Percentiles rank a stretch among this genome's conserved stretches.
phyloP scores from a whole-genome alignment of 1,140 invertebrate genomes.

The Chrysopa pallens region DNA sequence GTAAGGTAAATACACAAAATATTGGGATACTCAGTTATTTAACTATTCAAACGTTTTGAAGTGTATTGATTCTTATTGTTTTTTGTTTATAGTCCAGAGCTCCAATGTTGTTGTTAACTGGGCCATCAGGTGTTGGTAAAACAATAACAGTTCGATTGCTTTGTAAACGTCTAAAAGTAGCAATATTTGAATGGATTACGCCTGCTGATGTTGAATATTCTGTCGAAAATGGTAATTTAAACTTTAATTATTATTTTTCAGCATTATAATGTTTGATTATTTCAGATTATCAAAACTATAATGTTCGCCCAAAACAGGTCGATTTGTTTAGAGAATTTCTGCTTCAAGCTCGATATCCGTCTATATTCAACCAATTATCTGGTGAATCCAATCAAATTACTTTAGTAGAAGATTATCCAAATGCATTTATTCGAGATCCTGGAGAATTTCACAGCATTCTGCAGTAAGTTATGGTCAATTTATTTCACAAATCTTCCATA shows the following conservation, averaged over 20 bases:
- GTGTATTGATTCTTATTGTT: background rate
- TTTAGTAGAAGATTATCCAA: constrained; percentile 60
- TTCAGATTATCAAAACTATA: constrained; percentile 19
- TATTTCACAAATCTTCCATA: no score
- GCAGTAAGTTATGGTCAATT: constrained; percentile 39
- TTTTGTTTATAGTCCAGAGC: constrained; percentile 21
- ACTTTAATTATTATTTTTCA: background rate
- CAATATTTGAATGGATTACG: constrained; percentile 51
- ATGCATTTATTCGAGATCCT: constrained; percentile 38
- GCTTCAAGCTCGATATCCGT: constrained; percentile 45
- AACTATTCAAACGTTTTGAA: background rate
- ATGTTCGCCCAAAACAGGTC: constrained; percentile 27
- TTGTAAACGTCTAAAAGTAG: constrained; percentile 33
- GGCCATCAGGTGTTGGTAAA: constrained; percentile 55
- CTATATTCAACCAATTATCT: constrained; percentile 26
- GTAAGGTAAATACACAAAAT: constrained; percentile 4
- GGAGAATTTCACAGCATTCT: constrained; percentile 39
- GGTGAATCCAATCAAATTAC: constrained; percentile 30
- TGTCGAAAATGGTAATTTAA: constrained; percentile 21
- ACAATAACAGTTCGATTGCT: constrained; percentile 38
- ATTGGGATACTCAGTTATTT: background rate
- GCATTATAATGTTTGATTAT: background rate
- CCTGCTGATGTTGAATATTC: constrained; percentile 35
- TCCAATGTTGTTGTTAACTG: constrained; percentile 42
- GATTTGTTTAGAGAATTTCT: constrained; percentile 48